phyloP scores from a whole-genome alignment of 2,888 invertebrate genomes.

The Himalopsyche japonica region DNA sequence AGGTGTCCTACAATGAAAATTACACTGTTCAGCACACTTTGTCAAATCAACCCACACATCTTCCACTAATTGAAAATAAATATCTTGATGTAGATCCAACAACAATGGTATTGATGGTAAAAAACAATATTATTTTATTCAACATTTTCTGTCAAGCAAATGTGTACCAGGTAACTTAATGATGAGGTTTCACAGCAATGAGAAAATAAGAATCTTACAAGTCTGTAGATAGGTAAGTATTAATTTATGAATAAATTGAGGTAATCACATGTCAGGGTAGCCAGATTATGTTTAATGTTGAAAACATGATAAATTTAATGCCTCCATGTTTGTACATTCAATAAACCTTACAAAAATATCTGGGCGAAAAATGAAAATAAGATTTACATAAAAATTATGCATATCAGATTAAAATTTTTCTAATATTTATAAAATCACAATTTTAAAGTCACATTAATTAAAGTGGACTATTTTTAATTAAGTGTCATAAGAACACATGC shows the following conservation, averaged over 20 bases:
- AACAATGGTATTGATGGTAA: background rate
- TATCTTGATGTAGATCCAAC: background rate
- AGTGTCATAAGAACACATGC: background rate
- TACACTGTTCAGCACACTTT: conserved; percentile 15
- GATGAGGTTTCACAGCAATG: background rate
- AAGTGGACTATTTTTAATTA: background rate
- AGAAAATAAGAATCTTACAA: background rate
- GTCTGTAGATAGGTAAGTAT: background rate
- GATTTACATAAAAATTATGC: background rate
- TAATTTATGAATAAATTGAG: background rate
- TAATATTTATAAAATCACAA: background rate
- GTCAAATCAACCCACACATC: conserved; percentile 26
- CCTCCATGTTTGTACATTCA: conserved; percentile 24
- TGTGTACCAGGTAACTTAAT: background rate
- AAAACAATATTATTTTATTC: conserved; percentile 11
- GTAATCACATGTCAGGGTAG: background rate
- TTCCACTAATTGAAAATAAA: conserved; percentile 16
- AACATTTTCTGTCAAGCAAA: background rate
- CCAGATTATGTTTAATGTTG: background rate
- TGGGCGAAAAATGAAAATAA: conserved; percentile 12
- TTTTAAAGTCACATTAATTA: conserved; percentile 6
- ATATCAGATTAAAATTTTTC: no score
- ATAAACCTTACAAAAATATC: conserved; percentile 26
- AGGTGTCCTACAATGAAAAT: background rate
- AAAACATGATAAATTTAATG: conserved; percentile 14